Percentiles rank a stretch among this genome's conserved stretches.
Evolutionary conservation across 2,113 vertebrate genomes (phyloP).

Genomic region (Alethe castanea): DNA sequence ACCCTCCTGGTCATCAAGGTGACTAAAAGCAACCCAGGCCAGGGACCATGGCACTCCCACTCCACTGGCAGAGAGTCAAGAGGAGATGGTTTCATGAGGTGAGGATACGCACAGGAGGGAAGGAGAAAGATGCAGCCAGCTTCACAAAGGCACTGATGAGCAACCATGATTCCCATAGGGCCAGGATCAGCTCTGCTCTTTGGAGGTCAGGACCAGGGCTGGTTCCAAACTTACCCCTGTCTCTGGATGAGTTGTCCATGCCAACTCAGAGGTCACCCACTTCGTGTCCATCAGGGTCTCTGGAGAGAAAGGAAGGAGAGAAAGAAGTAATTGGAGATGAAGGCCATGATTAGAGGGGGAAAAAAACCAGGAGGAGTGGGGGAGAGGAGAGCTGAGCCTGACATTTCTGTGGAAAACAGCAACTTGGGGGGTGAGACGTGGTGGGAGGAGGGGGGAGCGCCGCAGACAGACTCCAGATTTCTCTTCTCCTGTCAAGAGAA

Average conservation of each 20-base stretch:
- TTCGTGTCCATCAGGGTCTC: slow-evolving; percentile 98
- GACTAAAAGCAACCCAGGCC: neutral
- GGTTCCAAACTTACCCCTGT: slow-evolving; percentile 84
- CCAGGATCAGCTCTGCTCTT: neutral
- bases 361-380: neutral
- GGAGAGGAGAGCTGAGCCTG: slow-evolving; percentile 16
- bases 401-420: slow-evolving; percentile 56
- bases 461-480: slow-evolving; percentile 47
- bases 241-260: slow-evolving; percentile 95
- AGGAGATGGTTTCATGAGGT: neutral
- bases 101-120: neutral
- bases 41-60: neutral
- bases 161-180: neutral
- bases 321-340: slow-evolving; percentile 41
- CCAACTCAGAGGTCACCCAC: slow-evolving; percentile 95
- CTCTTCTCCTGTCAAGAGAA: slow-evolving; percentile 39
- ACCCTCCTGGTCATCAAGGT: slow-evolving; percentile 3
- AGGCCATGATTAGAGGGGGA: slow-evolving; percentile 11
- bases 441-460: slow-evolving; percentile 4
- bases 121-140: neutral
- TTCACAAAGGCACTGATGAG: neutral
- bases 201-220: neutral
- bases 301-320: slow-evolving; percentile 62
- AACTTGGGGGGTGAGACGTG: slow-evolving; percentile 51
- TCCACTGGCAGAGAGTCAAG: accelerated